Conservation (phyloP, 2,113 vertebrate species). For the Myotis brandtii region DNA sequence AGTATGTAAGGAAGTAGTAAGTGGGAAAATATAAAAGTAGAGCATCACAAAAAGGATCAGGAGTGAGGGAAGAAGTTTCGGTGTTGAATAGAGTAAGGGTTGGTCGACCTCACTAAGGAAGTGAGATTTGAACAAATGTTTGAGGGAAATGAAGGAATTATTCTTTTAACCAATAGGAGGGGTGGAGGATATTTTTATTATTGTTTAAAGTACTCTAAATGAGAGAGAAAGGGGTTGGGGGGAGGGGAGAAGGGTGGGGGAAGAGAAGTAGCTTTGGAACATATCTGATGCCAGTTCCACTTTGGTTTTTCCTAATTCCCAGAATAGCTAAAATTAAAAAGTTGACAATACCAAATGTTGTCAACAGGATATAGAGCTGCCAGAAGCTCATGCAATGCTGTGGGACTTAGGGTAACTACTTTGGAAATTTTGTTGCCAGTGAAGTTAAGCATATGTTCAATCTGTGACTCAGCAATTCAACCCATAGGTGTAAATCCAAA, state of each 20-base stretch:
- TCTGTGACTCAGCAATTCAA: neutral
- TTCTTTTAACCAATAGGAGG: neutral
- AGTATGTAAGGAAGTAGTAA: neutral
- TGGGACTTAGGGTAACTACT: neutral
- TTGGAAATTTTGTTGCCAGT: constrained; percentile 23
- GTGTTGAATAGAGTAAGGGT: neutral
- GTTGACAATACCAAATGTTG: neutral
- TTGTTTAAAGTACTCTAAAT: constrained; percentile 1
- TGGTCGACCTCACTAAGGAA: neutral
- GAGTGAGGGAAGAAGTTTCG: neutral
- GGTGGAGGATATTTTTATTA: neutral
- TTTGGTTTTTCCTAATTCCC: neutral
- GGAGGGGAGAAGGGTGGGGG: neutral
- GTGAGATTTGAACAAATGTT: neutral
- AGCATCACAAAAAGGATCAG: neutral
- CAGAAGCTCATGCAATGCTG: neutral
- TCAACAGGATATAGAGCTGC: neutral
- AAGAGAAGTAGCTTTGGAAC: neutral
- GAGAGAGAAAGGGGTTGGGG: neutral
- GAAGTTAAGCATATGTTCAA: neutral
- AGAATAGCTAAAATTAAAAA: neutral
- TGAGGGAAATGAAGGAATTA: neutral
- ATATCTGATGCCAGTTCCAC: neutral
- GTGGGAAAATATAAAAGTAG: neutral
- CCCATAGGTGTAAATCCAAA: neutral